Evolutionary conservation across 2,797 vertebrate species (phyloP), one percentile per base, ranked within the genome.

Genomic region (Aeoliscus strigatus): DNA sequence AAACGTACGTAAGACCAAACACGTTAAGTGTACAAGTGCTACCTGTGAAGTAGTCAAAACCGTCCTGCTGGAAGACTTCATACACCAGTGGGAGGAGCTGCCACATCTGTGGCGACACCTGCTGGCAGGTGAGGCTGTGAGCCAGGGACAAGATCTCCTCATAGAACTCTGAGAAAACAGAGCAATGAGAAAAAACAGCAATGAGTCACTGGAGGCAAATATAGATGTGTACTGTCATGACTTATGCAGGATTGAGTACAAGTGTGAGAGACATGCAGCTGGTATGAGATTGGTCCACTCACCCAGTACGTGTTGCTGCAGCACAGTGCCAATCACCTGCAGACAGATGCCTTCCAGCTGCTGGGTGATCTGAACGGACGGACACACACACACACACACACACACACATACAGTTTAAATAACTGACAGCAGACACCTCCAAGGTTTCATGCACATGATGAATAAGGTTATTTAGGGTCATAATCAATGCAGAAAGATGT

Each of bases 41-140:
- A 14, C 96, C 96, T 88, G 96, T 98, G 81, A 98, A 99, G 77
- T 98, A 98, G 84, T 99, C 96, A 87, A 98, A 98, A 42, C 96
- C 96, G 72, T 98, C 96, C 73, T 97, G 94, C 76, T 97, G 94
- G 86, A 99, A 98, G 76, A 98, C 94, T 81, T 99, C 94, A 65
- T 93, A 99, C 44, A 99, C 93, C 40, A 98, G 88, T 24, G 95
- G 94, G 64, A 99, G 88, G 42, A 99, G 92, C 66, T 99, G 95
- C 96, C 96, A 99, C 96, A 99, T 98, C 73, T 98, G 96, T 58
- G 91, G 88, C 12, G 96, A 99, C 51, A 99, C 95, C 84, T 98
- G 94, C 50, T 99, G 96, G 86, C 96, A 98, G 4, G 96, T 99
- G 77, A 99, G 86, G 83, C 95, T 98, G 70, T 98, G 94, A 56